Conservation (phyloP, 2,888 invertebrate genomes). For the Polydrusus cervinus region DNA sequence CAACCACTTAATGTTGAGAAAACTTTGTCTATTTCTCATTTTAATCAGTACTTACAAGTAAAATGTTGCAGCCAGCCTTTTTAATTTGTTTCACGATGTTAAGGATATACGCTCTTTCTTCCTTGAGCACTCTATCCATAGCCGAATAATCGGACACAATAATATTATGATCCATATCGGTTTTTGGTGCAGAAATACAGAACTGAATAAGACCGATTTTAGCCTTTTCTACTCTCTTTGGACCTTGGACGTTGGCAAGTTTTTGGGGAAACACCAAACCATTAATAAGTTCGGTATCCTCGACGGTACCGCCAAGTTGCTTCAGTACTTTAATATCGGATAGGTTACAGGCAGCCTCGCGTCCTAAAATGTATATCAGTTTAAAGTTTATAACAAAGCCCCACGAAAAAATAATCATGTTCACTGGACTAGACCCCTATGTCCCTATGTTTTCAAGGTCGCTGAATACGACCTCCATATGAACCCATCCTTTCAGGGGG, state of each 20-base stretch:
- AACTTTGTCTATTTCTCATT: no score
- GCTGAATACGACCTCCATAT: no score
- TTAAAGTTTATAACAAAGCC: no score
- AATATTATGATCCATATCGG: conserved; percentile 98
- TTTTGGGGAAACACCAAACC: conserved; percentile 96
- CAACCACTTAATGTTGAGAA: no score
- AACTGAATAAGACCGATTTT: conserved; percentile 99
- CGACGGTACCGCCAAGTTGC: conserved; percentile 96
- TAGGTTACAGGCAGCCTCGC: conserved; percentile 86
- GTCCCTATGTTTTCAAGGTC: no score
- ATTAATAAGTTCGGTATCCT: conserved; percentile 96
- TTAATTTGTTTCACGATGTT: conserved; percentile 99
- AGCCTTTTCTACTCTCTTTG: conserved; percentile 95
- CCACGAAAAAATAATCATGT: no score
- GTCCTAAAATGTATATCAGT: conserved; percentile 62
- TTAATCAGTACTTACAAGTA: conserved; percentile 78
- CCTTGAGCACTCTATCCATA: conserved; percentile 98
- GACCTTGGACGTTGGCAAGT: conserved; percentile 91
- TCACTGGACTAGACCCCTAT: no score
- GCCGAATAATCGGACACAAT: conserved; percentile 99
- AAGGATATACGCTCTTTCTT: conserved; percentile 97
- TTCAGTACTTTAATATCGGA: conserved; percentile 97
- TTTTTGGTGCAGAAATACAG: conserved; percentile 99
- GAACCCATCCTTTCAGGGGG: no score
- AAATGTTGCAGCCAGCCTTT: conserved; percentile 97